A percentile compares a stretch with the other conserved stretches of the same genome.
Evolutionary conservation across 2,888 invertebrate species (phyloP).

Genomic region (Lordiphosa andalusiaca): DNA sequence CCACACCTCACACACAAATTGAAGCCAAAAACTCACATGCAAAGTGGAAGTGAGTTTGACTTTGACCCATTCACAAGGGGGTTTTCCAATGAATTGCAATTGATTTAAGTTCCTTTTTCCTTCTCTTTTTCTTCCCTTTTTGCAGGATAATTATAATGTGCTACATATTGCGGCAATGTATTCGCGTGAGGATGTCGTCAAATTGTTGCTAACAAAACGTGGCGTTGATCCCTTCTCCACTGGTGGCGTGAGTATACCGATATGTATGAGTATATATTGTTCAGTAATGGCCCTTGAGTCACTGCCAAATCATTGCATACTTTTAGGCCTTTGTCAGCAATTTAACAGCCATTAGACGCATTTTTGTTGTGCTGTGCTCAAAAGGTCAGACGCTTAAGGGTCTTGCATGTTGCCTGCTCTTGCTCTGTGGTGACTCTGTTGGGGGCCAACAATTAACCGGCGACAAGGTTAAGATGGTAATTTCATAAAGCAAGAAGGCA

Average conservation of each 20-base stretch:
- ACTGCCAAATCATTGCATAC: slow-evolving; percentile 28
- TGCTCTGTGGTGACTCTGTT: slow-evolving; percentile 47
- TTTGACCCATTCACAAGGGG: slow-evolving; percentile 66
- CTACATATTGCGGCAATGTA: slow-evolving; percentile 97
- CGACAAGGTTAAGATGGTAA: slow-evolving; percentile 69
- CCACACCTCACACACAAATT: slow-evolving; percentile 39
- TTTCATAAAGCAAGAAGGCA: not conserved
- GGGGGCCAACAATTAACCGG: slow-evolving; percentile 58
- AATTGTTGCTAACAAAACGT: slow-evolving; percentile 91
- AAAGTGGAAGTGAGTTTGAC: slow-evolving; percentile 48
- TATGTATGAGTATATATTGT: not conserved
- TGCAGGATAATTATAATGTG: slow-evolving; percentile 97
- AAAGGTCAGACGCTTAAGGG: slow-evolving; percentile 36
- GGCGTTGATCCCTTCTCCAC: slow-evolving; percentile 95
- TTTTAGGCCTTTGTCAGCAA: slow-evolving; percentile 25
- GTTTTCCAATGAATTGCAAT: slow-evolving; percentile 53
- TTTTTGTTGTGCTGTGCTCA: slow-evolving; percentile 26
- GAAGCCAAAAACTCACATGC: slow-evolving; percentile 40
- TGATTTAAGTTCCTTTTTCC: slow-evolving; percentile 43
- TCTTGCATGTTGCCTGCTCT: slow-evolving; percentile 59
- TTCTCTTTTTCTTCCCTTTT: slow-evolving; percentile 14
- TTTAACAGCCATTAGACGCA: slow-evolving; percentile 55
- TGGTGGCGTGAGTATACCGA: slow-evolving; percentile 90
- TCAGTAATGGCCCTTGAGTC: slow-evolving; percentile 1
- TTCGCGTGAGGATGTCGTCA: slow-evolving; percentile 96